phyloP scores from a whole-genome alignment of 2,888 invertebrate species.

The Sthenelais limicola region DNA sequence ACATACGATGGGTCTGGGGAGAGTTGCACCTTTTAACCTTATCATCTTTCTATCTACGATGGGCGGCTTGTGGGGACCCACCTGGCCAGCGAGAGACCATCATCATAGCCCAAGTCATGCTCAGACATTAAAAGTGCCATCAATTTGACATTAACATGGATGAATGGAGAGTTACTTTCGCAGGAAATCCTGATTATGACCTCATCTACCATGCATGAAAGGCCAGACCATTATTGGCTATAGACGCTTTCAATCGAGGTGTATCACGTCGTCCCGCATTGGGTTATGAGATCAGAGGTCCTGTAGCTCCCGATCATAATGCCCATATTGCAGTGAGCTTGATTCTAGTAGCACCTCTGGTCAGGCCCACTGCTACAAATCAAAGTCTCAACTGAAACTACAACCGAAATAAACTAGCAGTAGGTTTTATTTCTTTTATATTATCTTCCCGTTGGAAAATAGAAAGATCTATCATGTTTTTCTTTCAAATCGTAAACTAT shows the following conservation, averaged over 20 bases:
- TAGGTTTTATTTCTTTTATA: too few species aligned
- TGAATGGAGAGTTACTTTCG: conserved; percentile 21
- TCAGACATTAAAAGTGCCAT: conserved; percentile 24
- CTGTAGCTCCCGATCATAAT: too few species aligned
- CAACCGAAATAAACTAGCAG: too few species aligned
- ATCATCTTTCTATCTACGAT: conserved; percentile 9
- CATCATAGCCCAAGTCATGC: conserved; percentile 15
- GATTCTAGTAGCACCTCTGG: too few species aligned
- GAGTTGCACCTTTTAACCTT: conserved; percentile 24
- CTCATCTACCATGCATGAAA: conserved; percentile 25
- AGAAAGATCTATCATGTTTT: too few species aligned
- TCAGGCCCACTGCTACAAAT: too few species aligned
- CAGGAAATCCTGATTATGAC: conserved; percentile 17
- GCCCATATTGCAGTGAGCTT: too few species aligned
- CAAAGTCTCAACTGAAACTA: too few species aligned
- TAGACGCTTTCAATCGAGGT: conserved; percentile 3
- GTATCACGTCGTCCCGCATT: conserved; percentile 21
- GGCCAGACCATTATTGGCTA: not conserved
- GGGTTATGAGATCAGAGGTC: too few species aligned
- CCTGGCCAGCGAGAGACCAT: not conserved
- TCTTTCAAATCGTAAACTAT: too few species aligned
- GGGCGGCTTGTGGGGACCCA: not conserved
- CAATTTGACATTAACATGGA: conserved; percentile 35
- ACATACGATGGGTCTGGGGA: conserved; percentile 11
- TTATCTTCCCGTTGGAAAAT: too few species aligned